phyloP scores from a whole-genome alignment of 2,113 vertebrate species.

The Clarias magur region DNA sequence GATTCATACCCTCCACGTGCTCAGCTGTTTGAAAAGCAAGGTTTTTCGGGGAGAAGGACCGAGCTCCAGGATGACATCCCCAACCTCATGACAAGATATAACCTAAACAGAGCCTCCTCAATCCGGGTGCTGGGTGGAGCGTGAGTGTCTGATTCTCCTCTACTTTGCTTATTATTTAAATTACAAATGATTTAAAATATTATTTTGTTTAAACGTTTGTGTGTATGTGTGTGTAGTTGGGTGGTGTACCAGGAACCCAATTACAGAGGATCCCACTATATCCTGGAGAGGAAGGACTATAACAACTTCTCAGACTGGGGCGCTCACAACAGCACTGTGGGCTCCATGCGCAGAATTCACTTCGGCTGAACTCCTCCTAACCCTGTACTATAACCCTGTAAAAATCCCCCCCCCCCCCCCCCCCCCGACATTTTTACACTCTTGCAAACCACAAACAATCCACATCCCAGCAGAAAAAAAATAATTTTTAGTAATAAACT shows the following conservation, averaged over 20 bases:
- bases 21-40: conserved; percentile 64
- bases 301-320: conserved; percentile 77
- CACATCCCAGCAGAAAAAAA: conserved; percentile 42
- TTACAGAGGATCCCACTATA: conserved; percentile 74
- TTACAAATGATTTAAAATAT: neutral
- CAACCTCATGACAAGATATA: conserved; percentile 73
- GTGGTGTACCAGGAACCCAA: conserved; percentile 76
- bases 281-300: conserved; percentile 74
- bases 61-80: conserved; percentile 74
- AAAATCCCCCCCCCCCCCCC: neutral
- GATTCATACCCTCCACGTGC: conserved; percentile 58
- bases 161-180: neutral
- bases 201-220: neutral
- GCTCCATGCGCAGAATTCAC: conserved; percentile 71
- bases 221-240: conserved; percentile 63
- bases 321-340: conserved; percentile 71
- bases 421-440: conserved; percentile 32
- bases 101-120: conserved; percentile 68
- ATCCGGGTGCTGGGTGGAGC: conserved; percentile 70
- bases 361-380: conserved; percentile 63
- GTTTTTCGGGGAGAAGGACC: conserved; percentile 75
- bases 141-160: conserved; percentile 42
- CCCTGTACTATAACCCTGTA: conserved; percentile 27
- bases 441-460: conserved; percentile 45
- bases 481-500: conserved; percentile 70